Conservation (phyloP, 2,888 invertebrate species). For the Blastobasis lacticolella region DNA sequence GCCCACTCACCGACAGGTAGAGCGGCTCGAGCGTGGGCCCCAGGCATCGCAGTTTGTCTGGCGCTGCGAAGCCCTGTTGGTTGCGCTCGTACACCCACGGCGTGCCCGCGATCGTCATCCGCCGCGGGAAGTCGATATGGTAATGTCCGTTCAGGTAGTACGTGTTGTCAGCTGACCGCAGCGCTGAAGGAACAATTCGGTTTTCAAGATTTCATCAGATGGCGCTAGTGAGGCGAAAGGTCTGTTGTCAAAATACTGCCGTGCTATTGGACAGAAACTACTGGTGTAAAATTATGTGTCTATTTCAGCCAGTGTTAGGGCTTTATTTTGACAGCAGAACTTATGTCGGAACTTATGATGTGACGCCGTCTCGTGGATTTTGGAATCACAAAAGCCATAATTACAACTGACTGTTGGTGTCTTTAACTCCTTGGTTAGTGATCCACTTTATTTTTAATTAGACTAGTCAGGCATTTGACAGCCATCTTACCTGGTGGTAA, state of each 20-base stretch:
- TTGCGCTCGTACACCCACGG: constrained; percentile 91
- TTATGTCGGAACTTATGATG: not conserved
- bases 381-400: no score
- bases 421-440: no score
- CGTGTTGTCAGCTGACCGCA: constrained; percentile 81
- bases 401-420: no score
- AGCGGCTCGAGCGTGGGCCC: constrained; percentile 95
- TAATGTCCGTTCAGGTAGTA: constrained; percentile 97
- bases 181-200: constrained; percentile 70
- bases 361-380: no score
- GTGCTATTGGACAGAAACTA: no score
- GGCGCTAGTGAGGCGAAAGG: no score
- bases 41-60: constrained; percentile 86
- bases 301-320: no score
- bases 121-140: constrained; percentile 92
- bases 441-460: no score
- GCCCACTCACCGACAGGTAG: constrained; percentile 81
- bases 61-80: constrained; percentile 85
- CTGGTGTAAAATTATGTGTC: no score
- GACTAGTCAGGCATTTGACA: no score
- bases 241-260: no score
- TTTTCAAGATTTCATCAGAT: not conserved
- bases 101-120: constrained; percentile 85
- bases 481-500: no score
- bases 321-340: not conserved